Conservation (phyloP, 1,140 invertebrate genomes). For the Drosophila truncata region DNA sequence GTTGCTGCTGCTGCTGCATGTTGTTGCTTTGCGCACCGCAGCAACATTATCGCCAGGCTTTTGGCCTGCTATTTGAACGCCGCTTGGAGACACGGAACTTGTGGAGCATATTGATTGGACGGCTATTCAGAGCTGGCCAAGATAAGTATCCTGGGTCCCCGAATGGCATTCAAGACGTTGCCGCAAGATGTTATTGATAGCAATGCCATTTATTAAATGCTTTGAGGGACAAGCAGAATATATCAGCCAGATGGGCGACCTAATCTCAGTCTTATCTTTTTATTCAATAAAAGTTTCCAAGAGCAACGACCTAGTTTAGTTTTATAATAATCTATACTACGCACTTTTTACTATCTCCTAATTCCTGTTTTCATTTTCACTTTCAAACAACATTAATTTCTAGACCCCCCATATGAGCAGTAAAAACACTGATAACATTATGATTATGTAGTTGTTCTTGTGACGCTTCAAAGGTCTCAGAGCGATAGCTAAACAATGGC, state of each 20-base stretch:
- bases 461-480: not conserved
- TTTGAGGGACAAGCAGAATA: not conserved
- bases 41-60: constrained; percentile 76
- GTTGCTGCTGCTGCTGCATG: constrained; percentile 28
- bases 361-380: not conserved
- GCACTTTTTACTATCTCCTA: not conserved
- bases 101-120: constrained; percentile 66
- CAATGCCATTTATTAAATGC: constrained; percentile 29
- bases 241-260: not conserved
- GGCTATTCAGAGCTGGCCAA: constrained; percentile 32
- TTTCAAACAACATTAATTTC: too few species aligned
- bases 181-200: constrained; percentile 28
- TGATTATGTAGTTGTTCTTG: not conserved
- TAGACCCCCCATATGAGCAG: not conserved
- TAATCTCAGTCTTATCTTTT: not conserved
- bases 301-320: not conserved
- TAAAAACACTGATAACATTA: not conserved
- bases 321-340: not conserved
- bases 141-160: constrained; percentile 21
- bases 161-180: constrained; percentile 14
- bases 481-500: not conserved
- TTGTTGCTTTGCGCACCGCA: constrained; percentile 72
- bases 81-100: constrained; percentile 45
- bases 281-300: not conserved
- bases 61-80: constrained; percentile 66